A percentile compares a stretch with the other conserved stretches of the same genome.
These are phyloP conservation scores for Drosophila austrosaltans DNA, from an alignment of 2,888 invertebrate species.

Conservation along the genomic window DNA sequence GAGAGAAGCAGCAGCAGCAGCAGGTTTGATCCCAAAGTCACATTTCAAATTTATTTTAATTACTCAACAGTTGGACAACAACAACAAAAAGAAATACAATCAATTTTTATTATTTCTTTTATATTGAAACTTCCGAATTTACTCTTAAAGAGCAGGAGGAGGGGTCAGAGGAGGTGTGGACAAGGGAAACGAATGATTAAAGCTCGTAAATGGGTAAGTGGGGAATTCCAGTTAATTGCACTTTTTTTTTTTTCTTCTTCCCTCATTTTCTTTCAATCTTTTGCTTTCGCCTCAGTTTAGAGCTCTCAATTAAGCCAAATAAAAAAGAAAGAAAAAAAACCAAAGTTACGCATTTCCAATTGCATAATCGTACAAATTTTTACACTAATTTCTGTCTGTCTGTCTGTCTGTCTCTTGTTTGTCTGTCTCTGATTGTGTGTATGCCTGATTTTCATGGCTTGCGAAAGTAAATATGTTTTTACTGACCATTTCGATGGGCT, in stretches of 20 bases:
- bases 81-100: conserved; percentile 31
- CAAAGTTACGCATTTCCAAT: conserved; percentile 68
- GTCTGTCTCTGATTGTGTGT: conserved; percentile 9
- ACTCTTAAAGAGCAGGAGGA: not conserved
- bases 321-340: conserved; percentile 30
- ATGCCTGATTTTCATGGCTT: conserved; percentile 56
- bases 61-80: conserved; percentile 46
- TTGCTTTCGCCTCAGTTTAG: conserved; percentile 48
- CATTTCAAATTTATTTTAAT: conserved; percentile 50
- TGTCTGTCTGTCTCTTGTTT: not conserved
- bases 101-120: conserved; percentile 34
- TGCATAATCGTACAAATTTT: conserved; percentile 53
- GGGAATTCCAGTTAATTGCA: conserved; percentile 45
- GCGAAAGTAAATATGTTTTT: conserved; percentile 68
- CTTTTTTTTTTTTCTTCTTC: conserved; percentile 3
- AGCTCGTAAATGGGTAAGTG: conserved; percentile 22
- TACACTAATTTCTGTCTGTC: conserved; percentile 4
- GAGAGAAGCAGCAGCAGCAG: not conserved
- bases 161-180: not conserved
- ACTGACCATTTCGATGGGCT: conserved; percentile 40
- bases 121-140: conserved; percentile 50
- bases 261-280: conserved; percentile 16
- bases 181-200: conserved; percentile 47
- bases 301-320: conserved; percentile 59
- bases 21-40: conserved; percentile 16